These are phyloP conservation scores for Tricholaema leucomelas DNA, from an alignment of 2,113 vertebrate genomes.

Conservation along the genomic window DNA sequence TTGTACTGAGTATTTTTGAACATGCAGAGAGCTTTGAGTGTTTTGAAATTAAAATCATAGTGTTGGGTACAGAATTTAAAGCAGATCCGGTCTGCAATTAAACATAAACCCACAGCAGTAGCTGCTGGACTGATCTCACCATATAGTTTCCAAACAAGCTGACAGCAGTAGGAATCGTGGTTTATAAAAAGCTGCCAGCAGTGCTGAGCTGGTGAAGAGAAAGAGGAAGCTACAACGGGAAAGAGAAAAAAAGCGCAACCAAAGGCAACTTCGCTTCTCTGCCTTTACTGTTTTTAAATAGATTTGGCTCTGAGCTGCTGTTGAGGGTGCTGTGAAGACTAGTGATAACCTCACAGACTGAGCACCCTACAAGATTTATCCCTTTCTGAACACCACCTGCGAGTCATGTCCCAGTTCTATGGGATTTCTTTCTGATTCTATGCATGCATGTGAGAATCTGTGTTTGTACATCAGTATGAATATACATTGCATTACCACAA, in stretches of 20 bases:
- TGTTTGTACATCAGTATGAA: neutral
- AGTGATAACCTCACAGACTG: neutral
- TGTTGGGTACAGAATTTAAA: neutral
- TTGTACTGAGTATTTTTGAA: neutral
- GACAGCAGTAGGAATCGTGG: slow-evolving; percentile 71
- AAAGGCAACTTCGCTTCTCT: slow-evolving; percentile 66
- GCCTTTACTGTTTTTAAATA: slow-evolving; percentile 67
- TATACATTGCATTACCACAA: neutral
- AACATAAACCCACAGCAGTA: slow-evolving; percentile 23
- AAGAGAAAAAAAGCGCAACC: slow-evolving; percentile 61
- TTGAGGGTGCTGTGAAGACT: neutral
- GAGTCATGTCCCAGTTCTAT: neutral
- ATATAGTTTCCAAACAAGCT: slow-evolving; percentile 67
- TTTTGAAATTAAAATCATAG: slow-evolving; percentile 4
- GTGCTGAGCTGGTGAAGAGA: slow-evolving; percentile 76
- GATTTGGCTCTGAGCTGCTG: slow-evolving; percentile 35
- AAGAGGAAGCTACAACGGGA: slow-evolving; percentile 69
- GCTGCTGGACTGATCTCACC: slow-evolving; percentile 48
- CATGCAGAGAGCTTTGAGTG: neutral
- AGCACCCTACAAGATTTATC: neutral
- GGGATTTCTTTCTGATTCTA: neutral
- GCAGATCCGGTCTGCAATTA: neutral
- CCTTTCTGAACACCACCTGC: neutral
- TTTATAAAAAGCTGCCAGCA: slow-evolving; percentile 75
- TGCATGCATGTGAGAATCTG: neutral